These are phyloP conservation scores for Scomber japonicus DNA, from an alignment of 2,113 vertebrate genomes.

Conservation along the genomic window DNA sequence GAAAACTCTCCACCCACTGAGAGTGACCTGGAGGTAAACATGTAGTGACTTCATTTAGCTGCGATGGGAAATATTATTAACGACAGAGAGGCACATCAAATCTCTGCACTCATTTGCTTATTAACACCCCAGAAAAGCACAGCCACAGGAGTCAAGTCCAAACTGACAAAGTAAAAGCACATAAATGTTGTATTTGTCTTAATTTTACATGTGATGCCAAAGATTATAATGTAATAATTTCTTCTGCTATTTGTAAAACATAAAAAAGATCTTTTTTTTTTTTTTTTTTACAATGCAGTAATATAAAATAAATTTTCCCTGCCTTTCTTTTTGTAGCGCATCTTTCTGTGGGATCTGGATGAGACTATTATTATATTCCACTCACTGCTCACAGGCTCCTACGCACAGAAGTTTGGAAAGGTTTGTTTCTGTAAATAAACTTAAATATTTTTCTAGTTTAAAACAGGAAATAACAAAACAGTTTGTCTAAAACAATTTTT, in stretches of 20 bases:
- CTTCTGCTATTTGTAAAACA: too few relatives aligned
- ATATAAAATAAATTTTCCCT: neutral
- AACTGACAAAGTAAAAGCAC: too few relatives aligned
- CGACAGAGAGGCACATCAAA: too few relatives aligned
- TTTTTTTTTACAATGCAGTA: neutral
- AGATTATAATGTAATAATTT: too few relatives aligned
- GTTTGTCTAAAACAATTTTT: neutral
- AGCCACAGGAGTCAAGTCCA: too few relatives aligned
- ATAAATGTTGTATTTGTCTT: too few relatives aligned
- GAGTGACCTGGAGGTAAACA: conserved; percentile 92
- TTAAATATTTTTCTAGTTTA: neutral
- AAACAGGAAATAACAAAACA: neutral
- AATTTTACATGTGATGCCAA: too few relatives aligned
- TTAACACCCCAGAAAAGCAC: too few relatives aligned
- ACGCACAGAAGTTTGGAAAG: conserved; percentile 98
- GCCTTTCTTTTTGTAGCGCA: conserved; percentile 81
- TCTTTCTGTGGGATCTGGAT: conserved; percentile 98
- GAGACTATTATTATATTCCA: conserved; percentile 99
- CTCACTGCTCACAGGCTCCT: conserved; percentile 97
- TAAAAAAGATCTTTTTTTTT: too few relatives aligned
- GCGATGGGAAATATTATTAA: too few relatives aligned
- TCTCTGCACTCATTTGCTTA: neutral
- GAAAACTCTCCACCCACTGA: conserved; percentile 89
- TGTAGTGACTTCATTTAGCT: too few relatives aligned
- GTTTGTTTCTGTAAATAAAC: conserved; percentile 72